A percentile compares a stretch with the other conserved stretches of the same genome.
Conservation (phyloP, 2,888 invertebrate species). For the Epinotia ramella region DNA sequence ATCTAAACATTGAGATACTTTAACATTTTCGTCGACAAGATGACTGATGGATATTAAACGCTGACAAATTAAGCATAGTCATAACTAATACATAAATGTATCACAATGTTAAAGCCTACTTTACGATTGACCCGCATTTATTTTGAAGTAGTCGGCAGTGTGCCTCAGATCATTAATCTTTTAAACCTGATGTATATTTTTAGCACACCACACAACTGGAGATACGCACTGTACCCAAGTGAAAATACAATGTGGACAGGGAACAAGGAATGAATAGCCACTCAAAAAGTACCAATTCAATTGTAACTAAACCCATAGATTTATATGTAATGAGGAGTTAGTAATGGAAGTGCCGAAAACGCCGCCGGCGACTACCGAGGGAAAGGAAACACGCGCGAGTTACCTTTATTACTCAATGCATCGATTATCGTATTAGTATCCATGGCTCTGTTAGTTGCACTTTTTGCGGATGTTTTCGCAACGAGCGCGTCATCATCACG, state of each 20-base stretch:
- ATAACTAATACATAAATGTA: constrained; percentile 17
- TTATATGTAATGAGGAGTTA: neutral
- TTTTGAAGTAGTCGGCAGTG: constrained; percentile 2
- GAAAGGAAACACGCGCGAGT: constrained; percentile 16
- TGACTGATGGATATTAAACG: constrained; percentile 23
- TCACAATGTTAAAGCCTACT: constrained; percentile 7
- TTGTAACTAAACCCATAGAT: neutral
- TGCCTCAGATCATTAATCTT: constrained; percentile 1
- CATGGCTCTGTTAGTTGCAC: constrained; percentile 34
- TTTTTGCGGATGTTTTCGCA: constrained; percentile 65
- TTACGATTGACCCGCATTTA: constrained; percentile 30
- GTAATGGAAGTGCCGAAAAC: constrained; percentile 1
- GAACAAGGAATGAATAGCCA: neutral
- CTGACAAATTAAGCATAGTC: neutral
- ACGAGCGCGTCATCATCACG: constrained; percentile 65
- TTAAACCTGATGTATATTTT: constrained; percentile 8
- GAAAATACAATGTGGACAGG: neutral
- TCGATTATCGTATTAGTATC: constrained; percentile 30
- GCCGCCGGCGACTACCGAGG: constrained; percentile 6
- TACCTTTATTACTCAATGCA: constrained; percentile 37
- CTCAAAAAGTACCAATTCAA: neutral
- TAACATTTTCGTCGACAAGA: neutral
- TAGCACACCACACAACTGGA: constrained; percentile 1
- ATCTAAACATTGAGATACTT: constrained; percentile 13
- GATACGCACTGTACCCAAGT: neutral